Percentiles rank a stretch among this genome's conserved stretches.
Conservation (phyloP, 2,888 invertebrate genomes). For the Sialis lutaria region DNA sequence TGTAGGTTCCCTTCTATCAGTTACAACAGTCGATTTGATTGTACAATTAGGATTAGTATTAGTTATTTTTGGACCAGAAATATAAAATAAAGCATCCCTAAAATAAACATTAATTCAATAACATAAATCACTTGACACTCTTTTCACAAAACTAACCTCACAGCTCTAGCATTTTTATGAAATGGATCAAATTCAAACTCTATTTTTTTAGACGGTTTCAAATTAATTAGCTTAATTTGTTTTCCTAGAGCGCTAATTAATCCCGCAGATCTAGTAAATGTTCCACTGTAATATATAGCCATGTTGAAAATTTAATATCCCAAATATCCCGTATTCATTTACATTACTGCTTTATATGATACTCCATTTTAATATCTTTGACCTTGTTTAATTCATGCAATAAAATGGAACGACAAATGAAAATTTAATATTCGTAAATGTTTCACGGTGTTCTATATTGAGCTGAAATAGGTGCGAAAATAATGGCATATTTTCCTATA, state of each 20-base stretch:
- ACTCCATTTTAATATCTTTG: too few species aligned
- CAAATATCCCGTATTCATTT: too few species aligned
- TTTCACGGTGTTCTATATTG: too few species aligned
- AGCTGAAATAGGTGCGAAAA: too few species aligned
- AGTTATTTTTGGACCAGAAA: slow-evolving; percentile 45
- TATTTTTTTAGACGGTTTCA: slow-evolving; percentile 63
- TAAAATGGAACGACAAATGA: too few species aligned
- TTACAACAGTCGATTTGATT: slow-evolving; percentile 59
- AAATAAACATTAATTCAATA: slow-evolving; percentile 18
- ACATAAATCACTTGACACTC: not conserved
- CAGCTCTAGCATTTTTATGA: slow-evolving; percentile 43
- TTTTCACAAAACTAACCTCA: slow-evolving; percentile 24
- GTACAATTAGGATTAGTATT: slow-evolving; percentile 58
- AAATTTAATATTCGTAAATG: too few species aligned
- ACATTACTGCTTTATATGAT: too few species aligned
- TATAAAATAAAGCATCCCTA: slow-evolving; percentile 54
- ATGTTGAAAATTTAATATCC: slow-evolving; percentile 26
- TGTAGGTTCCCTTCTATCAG: slow-evolving; percentile 59
- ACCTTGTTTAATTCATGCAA: too few species aligned
- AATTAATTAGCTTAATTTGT: slow-evolving; percentile 50
- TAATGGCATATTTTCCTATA: too few species aligned
- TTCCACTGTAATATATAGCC: slow-evolving; percentile 60
- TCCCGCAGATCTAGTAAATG: slow-evolving; percentile 45
- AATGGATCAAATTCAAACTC: slow-evolving; percentile 76
- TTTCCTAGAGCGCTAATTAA: slow-evolving; percentile 54